Evolutionary conservation across 2,888 invertebrate species (phyloP).

Genomic region (Junonia oenone): DNA sequence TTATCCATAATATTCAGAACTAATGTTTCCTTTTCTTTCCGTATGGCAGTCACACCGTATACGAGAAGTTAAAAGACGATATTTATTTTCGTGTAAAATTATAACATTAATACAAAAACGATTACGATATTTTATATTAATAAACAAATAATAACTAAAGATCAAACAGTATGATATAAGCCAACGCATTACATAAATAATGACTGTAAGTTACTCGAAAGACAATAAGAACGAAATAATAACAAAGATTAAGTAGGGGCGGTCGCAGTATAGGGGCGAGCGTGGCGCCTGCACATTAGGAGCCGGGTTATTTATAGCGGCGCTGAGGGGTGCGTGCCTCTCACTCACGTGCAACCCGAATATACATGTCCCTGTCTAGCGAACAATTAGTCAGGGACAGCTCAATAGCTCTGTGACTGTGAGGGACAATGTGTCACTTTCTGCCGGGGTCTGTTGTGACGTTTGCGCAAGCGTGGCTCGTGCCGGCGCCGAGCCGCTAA

Average conservation of each 20-base stretch:
- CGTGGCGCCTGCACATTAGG: constrained; percentile 68
- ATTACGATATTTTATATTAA: neutral
- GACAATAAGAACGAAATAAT: neutral
- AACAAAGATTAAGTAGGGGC: constrained; percentile 42
- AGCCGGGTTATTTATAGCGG: constrained; percentile 65
- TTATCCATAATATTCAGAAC: neutral
- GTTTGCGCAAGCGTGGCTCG: constrained; percentile 40
- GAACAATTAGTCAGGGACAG: constrained; percentile 48
- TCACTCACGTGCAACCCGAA: constrained; percentile 27
- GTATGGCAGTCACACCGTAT: too few relatives aligned
- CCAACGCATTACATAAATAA: neutral
- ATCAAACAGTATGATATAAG: neutral
- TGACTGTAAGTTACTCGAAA: neutral
- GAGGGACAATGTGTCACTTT: constrained; percentile 33
- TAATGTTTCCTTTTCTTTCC: neutral
- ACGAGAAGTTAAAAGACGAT: too few relatives aligned
- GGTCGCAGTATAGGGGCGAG: constrained; percentile 40
- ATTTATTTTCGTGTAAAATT: too few relatives aligned
- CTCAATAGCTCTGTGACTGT: constrained; percentile 38
- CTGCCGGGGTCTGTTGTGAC: constrained; percentile 26
- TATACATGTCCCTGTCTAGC: constrained; percentile 35
- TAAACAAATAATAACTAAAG: neutral
- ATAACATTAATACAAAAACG: too few relatives aligned
- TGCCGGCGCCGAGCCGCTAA: constrained; percentile 32
- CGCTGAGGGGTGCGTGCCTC: constrained; percentile 44